Base-by-base conservation (phyloP, 2,888 invertebrate species). In the Argyresthia albistria region DNA sequence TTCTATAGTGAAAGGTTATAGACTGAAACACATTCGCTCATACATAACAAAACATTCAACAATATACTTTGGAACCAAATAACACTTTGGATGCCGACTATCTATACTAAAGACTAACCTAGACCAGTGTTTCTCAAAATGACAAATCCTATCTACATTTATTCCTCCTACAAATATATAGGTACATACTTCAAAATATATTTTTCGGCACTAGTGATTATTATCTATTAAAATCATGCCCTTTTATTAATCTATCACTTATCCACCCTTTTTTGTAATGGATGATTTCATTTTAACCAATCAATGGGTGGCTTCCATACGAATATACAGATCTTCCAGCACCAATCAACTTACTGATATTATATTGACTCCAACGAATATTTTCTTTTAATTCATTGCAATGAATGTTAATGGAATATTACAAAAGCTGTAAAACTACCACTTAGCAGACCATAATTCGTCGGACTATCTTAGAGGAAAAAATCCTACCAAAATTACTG, bases 1-100 rank as follows among this genome's bases (percentile, higher is more conserved):
- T 87, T 75, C 81, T 86, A 83, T 73, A 76, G 81, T 83, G 81
- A 80, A 84, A 81, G 80, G 76, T 79, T 81, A 82, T 79, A 78
- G 56, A 55, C 67, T 70, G 68, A 76, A 81, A 71, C 73, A 69
- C 72, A 73, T 69, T 77, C 70, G 61, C 70, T 42, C 53, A 45
- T 51, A 67, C 67, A 66, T 77, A 83, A 83, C 82, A 83, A 77
- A 84, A 83, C 80, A 80, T 79, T 83, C 75, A 86, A 84, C 83
- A 53, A 83, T 76, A 80, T 76, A 82, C 84, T 84, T 84, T 84
- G 84, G 83, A 80, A 80, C 74, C 77, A 69, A 80, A 77, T 75
- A 71, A 81, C 76, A 75, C 81, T 83, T 84, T 83, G 79, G 83
- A 73, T 81, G 75, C 74, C 73, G 76, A 80, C 80, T 73, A 25